Evolutionary conservation across 2,797 vertebrate species (phyloP).

Genomic region (Podargus strigoides): DNA sequence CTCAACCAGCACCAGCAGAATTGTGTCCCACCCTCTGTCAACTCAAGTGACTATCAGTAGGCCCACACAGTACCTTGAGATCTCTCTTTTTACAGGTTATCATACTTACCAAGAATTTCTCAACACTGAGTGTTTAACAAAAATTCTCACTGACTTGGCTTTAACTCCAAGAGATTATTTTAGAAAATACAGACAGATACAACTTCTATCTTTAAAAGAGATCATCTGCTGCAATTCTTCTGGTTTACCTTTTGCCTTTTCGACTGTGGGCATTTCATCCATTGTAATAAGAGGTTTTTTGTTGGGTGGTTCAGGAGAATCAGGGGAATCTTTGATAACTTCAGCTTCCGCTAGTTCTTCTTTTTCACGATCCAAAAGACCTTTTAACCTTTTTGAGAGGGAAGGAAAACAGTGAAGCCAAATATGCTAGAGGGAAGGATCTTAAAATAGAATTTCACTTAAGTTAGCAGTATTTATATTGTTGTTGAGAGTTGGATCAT

Average conservation of each 20-base stretch:
- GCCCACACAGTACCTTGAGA: neutral
- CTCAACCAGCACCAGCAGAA: neutral
- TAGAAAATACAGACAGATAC: neutral
- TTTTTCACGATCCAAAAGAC: conserved; percentile 86
- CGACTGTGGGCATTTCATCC: conserved; percentile 84
- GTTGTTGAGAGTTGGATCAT: neutral
- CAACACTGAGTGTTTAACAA: neutral
- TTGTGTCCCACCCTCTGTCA: neutral
- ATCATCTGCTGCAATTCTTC: neutral
- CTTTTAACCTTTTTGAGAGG: conserved; percentile 80
- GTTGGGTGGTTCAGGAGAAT: conserved; percentile 95
- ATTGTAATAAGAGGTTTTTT: conserved; percentile 90
- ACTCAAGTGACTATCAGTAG: neutral
- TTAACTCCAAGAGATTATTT: neutral
- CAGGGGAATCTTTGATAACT: conserved; percentile 96
- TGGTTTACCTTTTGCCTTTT: conserved; percentile 90
- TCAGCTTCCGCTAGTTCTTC: conserved; percentile 88
- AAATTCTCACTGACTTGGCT: neutral
- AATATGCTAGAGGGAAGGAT: neutral
- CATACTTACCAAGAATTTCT: neutral
- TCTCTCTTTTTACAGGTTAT: neutral
- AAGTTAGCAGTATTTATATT: neutral
- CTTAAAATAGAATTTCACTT: neutral
- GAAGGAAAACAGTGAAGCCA: neutral
- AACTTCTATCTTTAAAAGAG: neutral